Evolutionary conservation across 2,888 invertebrate species (phyloP), one percentile per base, ranked within the genome.

Genomic region (Amblyjoppa fuscipennis): DNA sequence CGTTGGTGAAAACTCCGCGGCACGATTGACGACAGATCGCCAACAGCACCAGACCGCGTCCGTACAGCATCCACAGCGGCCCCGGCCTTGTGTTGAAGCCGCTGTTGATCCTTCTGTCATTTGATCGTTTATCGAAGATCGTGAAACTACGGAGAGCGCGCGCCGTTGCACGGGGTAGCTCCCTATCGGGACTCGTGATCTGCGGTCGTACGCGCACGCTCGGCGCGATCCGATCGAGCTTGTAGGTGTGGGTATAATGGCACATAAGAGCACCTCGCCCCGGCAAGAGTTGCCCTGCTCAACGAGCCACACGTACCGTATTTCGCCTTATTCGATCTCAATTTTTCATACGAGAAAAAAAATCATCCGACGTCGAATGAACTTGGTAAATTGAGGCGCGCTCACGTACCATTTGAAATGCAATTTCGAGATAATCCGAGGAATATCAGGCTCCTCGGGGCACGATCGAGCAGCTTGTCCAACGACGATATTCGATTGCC

Each of bases 141-240:
- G 91, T 89, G 45, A 95, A 95, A 16, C 41, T 34, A 25, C 28
- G 38, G n/a, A 31, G 53, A 41, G 49, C 25, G 5, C 31, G 13
- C 45, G 41, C 76, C 25, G 71, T 38, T 51, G 49, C 31, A 71
- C 38, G 20, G 71, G 38, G 25, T 71, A 45, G 45, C 61, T 51
- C 61, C 69, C 38, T 73, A 73, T 80, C 80, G 53, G 28, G 4
- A 13, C 41, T 74, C 59, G 69, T 68, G 49, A 75, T 59, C 69
- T 81, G 76, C 51, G 76, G 76, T 76, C 66, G 51, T 38, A 51
- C 20, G 34, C 20, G 34, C 59, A 6, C 59, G 41, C 28, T 51
- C 69, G 25, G 75, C 81, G 49, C 74, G 74, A 59, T 69, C 49
- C 41, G n/a, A 51, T 45, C 45, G 59, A 13, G 28, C 3, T 31